Evolutionary conservation across 2,888 invertebrate species (phyloP), one percentile per base, ranked within the genome.

Genomic region (Cerceris rybyensis): DNA sequence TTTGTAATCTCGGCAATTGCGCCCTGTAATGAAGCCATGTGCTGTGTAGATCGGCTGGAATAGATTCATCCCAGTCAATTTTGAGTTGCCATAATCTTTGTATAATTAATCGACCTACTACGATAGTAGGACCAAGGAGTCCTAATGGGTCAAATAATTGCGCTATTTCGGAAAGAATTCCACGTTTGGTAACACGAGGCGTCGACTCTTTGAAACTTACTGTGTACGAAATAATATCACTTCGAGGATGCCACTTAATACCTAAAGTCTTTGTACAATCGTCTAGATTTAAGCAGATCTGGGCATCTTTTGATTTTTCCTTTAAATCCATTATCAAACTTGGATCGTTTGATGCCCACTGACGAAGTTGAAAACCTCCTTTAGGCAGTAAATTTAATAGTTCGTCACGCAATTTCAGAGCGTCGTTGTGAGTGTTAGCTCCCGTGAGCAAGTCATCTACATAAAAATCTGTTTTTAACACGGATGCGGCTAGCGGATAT

Each of bases 301-400:
- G n/a, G 14, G 14, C 14, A 54, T 54, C n/a, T 9, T 16, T n/a
- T 8, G 54, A n/a, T 28, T 28, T 28, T 28, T 28, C 28, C 14
- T 11, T 11, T 28, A 58, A 8, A 9, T 17, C 11, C 7, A 11
- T 16, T 17, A 28, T 11, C 9, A 58, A 13, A 17, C 28, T 6
- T 11, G 17, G 58, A 2, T 17, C 17, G 58, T 58, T 58, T 7
- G 58, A 58, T 7, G 58, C 6, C 58, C 58, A 58, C 17, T 58
- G 7, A 17, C 39, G 7, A 4, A 58, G 28, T 58, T 7, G 58
- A 28, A 58, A 58, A 11, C 58, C 58, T 11, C 28, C 58, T n/a
- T 11, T 11, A 8, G 17, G 4, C 8, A 9, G 11, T 13, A 58
- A 11, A 11, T 39, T 8, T 28, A 39, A 4, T 17, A 58, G 11